Evolutionary conservation across 2,797 vertebrate species (phyloP), one percentile per base, ranked within the genome.

Genomic region (Leptodactylus fallax): DNA sequence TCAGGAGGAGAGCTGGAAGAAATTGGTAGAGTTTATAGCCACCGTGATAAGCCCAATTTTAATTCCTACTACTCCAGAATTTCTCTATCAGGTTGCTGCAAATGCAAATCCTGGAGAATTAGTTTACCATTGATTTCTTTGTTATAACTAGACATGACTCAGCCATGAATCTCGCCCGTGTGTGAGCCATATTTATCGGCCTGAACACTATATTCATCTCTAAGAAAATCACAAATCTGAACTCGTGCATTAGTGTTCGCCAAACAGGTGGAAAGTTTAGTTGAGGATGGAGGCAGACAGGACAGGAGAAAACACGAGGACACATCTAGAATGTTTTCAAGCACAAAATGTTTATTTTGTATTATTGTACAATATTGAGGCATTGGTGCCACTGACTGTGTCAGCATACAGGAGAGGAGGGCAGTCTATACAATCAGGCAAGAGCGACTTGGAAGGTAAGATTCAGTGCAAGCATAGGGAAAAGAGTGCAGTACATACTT

Each of bases 281-380:
- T 85, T 89, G 63, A 88, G 82, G 86, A 90, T 85, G 16, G 49
- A 16, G 3, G n/a, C 74, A 85, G 83, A 23, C 87, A 56, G 86
- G 83, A 23, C 85, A 56, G 86, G 58, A 71, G 27, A 27, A 91
- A 92, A 88, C 92, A 94, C 93, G 89, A 90, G 90, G 89, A 81
- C 91, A 91, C 90, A 91, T 10, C 6, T 91, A 91, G 91, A 21
- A 85, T 27, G 45, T 92, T 91, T 95, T 97, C 96, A 96, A 97
- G 97, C 96, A 98, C 96, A 97, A 98, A 97, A 96, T 95, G 94
- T 98, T 97, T 97, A 98, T 98, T 99, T 97, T 95, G 96, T 91
- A 94, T 95, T 95, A 96, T 77, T 77, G 12, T 96, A 98, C 95
- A 97, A 90, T 96, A 92, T 96, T 94, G 17, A 92, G 95, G 96